phyloP scores from a whole-genome alignment of 2,113 vertebrate genomes.

The Mirounga angustirostris region DNA sequence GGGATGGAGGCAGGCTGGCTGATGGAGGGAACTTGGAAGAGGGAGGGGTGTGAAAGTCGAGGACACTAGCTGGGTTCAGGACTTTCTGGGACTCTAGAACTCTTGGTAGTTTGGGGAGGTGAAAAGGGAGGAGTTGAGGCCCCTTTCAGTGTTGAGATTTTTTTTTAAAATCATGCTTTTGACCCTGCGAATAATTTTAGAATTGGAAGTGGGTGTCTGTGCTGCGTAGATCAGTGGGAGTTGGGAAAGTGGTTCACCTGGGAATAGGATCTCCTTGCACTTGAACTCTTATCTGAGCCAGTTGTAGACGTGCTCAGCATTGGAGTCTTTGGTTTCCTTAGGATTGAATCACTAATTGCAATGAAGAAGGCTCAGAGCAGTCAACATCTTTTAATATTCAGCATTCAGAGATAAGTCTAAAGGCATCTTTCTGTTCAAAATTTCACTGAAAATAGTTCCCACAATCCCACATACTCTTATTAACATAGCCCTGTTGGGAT shows the following conservation, averaged over 20 bases:
- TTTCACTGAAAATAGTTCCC: constrained; percentile 42
- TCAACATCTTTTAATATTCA: constrained; percentile 60
- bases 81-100: background rate
- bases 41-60: background rate
- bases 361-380: background rate
- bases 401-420: constrained; percentile 47
- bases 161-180: constrained; percentile 3
- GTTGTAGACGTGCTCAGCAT: background rate
- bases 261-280: constrained; percentile 31
- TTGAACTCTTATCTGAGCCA: constrained; percentile 42
- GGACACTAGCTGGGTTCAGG: background rate
- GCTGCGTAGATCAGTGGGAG: background rate
- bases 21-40: background rate
- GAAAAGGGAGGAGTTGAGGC: background rate
- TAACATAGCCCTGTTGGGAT: background rate
- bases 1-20: background rate
- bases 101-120: background rate
- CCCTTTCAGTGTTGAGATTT: background rate
- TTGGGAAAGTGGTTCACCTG: background rate
- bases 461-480: background rate
- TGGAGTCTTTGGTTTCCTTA: constrained; percentile 68
- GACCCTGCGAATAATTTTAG: constrained; percentile 20
- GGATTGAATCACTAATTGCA: constrained; percentile 73
- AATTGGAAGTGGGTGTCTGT: background rate
- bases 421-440: constrained; percentile 32